Evolutionary conservation across 2,113 vertebrate genomes (phyloP), one percentile per base, ranked within the genome.

Genomic region (Pachycephala philippinensis): DNA sequence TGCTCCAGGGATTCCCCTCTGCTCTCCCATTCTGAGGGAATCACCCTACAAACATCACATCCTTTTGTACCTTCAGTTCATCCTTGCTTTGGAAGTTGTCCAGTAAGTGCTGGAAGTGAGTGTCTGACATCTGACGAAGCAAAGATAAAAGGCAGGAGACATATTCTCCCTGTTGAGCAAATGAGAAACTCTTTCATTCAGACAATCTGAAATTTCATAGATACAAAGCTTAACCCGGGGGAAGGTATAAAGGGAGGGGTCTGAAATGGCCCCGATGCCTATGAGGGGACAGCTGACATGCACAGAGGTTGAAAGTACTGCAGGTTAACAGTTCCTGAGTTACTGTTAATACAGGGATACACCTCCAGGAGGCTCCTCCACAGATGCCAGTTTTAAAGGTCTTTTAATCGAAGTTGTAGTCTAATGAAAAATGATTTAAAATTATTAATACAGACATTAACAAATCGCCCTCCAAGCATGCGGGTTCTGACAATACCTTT

Each of bases 11-110:
- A 77, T 42, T 83, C 71, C 80, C 70, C 66, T 66, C 71, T 65
- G 15, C 60, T 71, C 66, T 49, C 54, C 56, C 54, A 3, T 40
- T 71, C 71, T 6, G 23, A 84, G 60, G 28, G 39, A 76, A 56
- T 24, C 37, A 13, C 63, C 18, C 56, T 13, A 37, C 68, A 91
- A 60, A 74, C 53, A 44, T 2, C 3, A 53, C 10, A 39, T 45
- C 83, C 53, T 64, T 47, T 35, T 91, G 82, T 97, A 99, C 99
- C 99, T 99, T 99, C 42, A 99, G 98, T 83, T 99, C 99, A 92
- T 99, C 99, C 94, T 99, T 99, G 98, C 99, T 99, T 98, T 99
- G 99, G 86, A 99, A 99, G 98, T 99, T 99, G 81, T 99, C 99
- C 96, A 99, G 95, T 88, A 99, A 98, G 95, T 98, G 99, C 65